A percentile compares a stretch with the other conserved stretches of the same genome.
phyloP scores from a whole-genome alignment of 1,140 invertebrate genomes.

The Ericerus pela region DNA sequence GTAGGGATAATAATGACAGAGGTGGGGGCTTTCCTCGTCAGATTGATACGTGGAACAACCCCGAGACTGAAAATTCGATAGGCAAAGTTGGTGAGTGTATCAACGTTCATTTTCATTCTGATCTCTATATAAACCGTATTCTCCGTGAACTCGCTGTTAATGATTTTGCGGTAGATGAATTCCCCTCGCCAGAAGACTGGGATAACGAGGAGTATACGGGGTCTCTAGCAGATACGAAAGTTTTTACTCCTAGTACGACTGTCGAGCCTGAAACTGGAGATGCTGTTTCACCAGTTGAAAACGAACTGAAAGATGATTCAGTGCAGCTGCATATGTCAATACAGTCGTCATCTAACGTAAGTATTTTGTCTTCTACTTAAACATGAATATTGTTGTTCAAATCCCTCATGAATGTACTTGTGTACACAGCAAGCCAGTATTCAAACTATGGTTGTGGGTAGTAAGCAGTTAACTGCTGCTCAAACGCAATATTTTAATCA shows the following conservation, averaged over 20 bases:
- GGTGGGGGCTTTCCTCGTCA: slow-evolving; percentile 27
- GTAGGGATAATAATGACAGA: slow-evolving; percentile 27
- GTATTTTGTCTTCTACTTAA: too few species aligned
- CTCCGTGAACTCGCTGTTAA: background rate
- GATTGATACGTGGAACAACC: slow-evolving; percentile 48
- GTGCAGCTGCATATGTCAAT: background rate
- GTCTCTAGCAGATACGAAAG: slow-evolving; percentile 83
- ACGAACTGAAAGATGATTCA: background rate
- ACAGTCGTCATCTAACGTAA: slow-evolving; percentile 1
- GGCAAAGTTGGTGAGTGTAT: background rate
- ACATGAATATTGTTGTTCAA: too few species aligned
- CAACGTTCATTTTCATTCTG: background rate
- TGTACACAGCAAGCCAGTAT: background rate
- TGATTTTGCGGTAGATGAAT: slow-evolving; percentile 27
- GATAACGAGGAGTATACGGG: slow-evolving; percentile 89
- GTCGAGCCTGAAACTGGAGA: slow-evolving; percentile 2
- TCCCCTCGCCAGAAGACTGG: slow-evolving; percentile 64
- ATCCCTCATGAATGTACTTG: too few species aligned
- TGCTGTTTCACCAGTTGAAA: background rate
- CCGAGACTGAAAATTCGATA: background rate
- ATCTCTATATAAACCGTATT: background rate
- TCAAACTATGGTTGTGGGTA: background rate
- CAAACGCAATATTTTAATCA: slow-evolving; percentile 2
- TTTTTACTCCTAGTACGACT: slow-evolving; percentile 58
- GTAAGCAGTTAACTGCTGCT: background rate